These are phyloP conservation scores for Pseudomyrmex gracilis DNA, from an alignment of 1,140 invertebrate species.

Conservation along the genomic window DNA sequence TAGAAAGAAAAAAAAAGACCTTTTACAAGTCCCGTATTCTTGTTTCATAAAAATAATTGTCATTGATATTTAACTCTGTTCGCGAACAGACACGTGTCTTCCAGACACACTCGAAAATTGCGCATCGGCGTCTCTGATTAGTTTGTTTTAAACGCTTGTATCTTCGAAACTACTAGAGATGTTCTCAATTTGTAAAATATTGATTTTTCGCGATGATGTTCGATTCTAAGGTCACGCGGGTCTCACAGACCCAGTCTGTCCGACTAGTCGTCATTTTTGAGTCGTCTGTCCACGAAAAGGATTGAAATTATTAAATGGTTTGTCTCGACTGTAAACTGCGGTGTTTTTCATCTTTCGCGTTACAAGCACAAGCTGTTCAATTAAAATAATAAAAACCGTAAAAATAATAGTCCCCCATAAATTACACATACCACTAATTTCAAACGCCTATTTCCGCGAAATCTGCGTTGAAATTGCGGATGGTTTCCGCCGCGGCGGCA, in stretches of 20 bases:
- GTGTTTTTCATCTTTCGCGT: not conserved
- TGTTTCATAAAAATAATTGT: not conserved
- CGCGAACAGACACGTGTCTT: too few species aligned
- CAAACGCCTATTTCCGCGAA: not conserved
- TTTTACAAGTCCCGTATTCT: not conserved
- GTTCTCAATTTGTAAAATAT: too few species aligned
- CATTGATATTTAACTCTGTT: not conserved
- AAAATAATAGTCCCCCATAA: too few species aligned
- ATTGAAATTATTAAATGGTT: not conserved
- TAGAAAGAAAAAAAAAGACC: not conserved
- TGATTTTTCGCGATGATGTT: too few species aligned
- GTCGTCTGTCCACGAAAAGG: too few species aligned
- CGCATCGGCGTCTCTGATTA: too few species aligned
- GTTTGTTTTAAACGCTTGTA: too few species aligned
- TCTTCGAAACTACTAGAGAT: too few species aligned
- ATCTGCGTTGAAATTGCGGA: slow-evolving; percentile 14
- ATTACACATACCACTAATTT: not conserved
- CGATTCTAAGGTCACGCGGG: too few species aligned
- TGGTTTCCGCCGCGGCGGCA: not conserved
- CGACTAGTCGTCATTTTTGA: too few species aligned
- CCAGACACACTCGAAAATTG: too few species aligned
- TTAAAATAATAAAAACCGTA: not conserved
- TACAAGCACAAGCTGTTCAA: not conserved
- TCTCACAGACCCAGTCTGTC: too few species aligned
- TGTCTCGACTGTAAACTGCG: not conserved